Percentiles rank a stretch among this genome's conserved stretches.
These are phyloP conservation scores for Chaetodon trifasciatus DNA, from an alignment of 2,797 vertebrate species.

Conservation along the genomic window DNA sequence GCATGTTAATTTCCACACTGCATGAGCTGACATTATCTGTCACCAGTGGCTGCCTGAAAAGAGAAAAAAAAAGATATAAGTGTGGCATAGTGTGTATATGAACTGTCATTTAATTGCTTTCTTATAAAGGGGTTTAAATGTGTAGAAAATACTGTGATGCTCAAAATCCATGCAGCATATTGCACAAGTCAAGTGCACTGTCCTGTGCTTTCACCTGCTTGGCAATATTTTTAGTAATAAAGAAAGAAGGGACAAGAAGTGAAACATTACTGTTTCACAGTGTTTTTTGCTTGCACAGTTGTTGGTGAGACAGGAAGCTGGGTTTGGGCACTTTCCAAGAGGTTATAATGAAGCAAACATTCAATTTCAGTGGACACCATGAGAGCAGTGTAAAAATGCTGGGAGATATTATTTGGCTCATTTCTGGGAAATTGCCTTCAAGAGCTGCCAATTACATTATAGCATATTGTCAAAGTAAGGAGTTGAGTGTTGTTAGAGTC, in stretches of 20 bases:
- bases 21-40: not conserved
- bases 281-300: constrained; percentile 56
- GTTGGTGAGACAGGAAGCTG: constrained; percentile 56
- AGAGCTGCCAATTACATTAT: constrained; percentile 76
- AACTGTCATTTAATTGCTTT: not conserved
- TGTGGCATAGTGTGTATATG: not conserved
- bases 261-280: constrained; percentile 32
- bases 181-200: not conserved
- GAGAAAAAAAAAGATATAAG: not conserved
- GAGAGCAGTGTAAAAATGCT: constrained; percentile 57
- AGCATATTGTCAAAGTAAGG: constrained; percentile 64
- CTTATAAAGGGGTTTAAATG: not conserved
- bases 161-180: not conserved
- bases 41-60: not conserved
- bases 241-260: constrained; percentile 36
- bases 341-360: constrained; percentile 73
- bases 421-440: constrained; percentile 73
- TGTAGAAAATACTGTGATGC: not conserved
- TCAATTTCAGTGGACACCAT: constrained; percentile 60
- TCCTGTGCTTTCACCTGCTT: constrained; percentile 18
- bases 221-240: constrained; percentile 42
- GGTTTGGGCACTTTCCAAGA: constrained; percentile 69
- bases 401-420: constrained; percentile 66
- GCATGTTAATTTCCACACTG: not conserved
- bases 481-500: constrained; percentile 56